Conservation (phyloP, 1,140 invertebrate genomes). For the Sycophaga agraensis region DNA sequence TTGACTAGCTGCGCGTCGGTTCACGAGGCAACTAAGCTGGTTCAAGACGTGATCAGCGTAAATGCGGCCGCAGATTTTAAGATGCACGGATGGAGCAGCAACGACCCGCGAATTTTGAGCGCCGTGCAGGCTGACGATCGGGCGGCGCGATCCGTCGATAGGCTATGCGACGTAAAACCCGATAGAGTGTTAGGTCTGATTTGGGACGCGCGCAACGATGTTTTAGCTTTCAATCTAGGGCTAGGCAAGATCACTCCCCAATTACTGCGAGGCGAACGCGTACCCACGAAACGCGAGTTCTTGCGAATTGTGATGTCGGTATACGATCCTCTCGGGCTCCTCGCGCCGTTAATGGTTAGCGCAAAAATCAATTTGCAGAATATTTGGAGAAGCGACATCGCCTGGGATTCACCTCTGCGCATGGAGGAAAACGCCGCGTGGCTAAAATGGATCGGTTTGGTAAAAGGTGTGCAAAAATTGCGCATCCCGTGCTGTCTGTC, state of each 20-base stretch:
- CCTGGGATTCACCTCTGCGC: constrained; percentile 29
- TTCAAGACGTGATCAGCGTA: not conserved
- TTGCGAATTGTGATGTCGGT: constrained; percentile 32
- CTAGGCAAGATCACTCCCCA: not conserved
- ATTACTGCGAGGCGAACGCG: not conserved
- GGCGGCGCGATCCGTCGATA: no score
- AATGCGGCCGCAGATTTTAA: not conserved
- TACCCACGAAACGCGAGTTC: constrained; percentile 23
- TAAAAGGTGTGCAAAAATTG: no score
- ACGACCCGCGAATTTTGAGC: not conserved
- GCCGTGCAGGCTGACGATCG: no score
- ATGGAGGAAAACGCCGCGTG: no score
- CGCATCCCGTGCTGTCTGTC: no score
- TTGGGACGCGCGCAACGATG: not conserved
- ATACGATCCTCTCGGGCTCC: constrained; percentile 35
- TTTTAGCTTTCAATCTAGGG: not conserved
- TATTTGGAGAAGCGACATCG: constrained; percentile 27
- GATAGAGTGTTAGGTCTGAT: not conserved
- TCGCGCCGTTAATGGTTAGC: constrained; percentile 27
- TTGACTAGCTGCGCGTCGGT: no score
- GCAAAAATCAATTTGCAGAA: constrained; percentile 34
- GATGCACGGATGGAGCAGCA: not conserved
- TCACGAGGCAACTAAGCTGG: no score
- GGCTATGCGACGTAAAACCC: not conserved
- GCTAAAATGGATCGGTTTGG: no score